Evolutionary conservation across 2,113 vertebrate species (phyloP), one percentile per base, ranked within the genome.

Genomic region (Aythya baeri): DNA sequence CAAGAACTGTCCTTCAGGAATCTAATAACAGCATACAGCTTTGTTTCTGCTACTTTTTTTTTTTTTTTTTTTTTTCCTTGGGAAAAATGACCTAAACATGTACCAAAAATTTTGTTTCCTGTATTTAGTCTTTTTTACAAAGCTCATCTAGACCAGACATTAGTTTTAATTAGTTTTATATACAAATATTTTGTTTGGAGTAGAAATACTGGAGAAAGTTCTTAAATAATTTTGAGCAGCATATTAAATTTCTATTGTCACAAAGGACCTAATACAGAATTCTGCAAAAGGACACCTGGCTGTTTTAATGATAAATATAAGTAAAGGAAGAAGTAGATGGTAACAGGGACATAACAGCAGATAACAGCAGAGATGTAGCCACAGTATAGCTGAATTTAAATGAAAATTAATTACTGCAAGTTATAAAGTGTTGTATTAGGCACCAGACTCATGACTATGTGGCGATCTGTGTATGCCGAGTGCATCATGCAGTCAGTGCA

Each of bases 1-100:
- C 73, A 93, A 86, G 43, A 96, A 73, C 20, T 78, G 66, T 78
- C 80, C 84, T 92, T 84, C 83, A 87, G 31, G 86, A 66, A 87
- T 11, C 11, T 74, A 89, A 66, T 43, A 88, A 54, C 73, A 91
- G 38, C 34, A 73, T 36, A 20, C 32, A 89, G 52, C 44, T 94
- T 73, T 54, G 21, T 7, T 49, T 94, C 93, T 81, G 17, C 54
- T 76, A 31, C 9, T 63, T 38, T 27, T 63, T 26, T 11, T 38
- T 63, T 22, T 61, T 26, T 62, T 23, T 16, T 36, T 62, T 36
- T 34, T 25, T 34, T 61, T 9, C 23, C 6, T 14, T 49, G 13
- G 9, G 18, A 73, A 54, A 87, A 90, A 63, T 80, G 17, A 31
- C 15, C 61, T 49, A 83, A 90, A 70, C 1, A 8, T 11, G 44